Percentiles rank a stretch among this genome's conserved stretches.
phyloP scores from a whole-genome alignment of 2,888 invertebrate species.

The Spisula solida region DNA sequence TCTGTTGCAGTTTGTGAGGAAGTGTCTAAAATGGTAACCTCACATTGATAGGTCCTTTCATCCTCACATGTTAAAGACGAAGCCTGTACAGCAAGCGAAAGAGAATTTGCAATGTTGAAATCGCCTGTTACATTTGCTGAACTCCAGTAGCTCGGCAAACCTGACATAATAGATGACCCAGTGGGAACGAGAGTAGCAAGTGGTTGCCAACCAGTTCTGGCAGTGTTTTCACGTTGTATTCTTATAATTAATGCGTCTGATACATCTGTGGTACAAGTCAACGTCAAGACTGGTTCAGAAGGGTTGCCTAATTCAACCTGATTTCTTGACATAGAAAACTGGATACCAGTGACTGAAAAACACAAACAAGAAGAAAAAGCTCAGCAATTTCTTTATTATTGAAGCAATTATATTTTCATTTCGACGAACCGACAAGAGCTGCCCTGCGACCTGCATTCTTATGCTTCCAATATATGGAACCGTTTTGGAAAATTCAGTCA shows the following conservation, averaged over 20 bases:
- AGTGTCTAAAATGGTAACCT: neutral
- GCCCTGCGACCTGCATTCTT: no score
- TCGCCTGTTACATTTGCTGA: neutral
- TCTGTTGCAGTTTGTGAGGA: neutral
- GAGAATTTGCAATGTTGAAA: no score
- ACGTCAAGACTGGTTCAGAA: neutral
- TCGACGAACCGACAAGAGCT: no score
- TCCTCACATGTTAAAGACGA: neutral
- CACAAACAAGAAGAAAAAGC: neutral
- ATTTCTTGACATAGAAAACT: neutral
- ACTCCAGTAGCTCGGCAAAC: no score
- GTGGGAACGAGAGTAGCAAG: neutral
- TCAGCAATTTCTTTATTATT: neutral
- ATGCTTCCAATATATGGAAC: no score
- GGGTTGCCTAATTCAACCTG: neutral
- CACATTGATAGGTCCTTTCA: conserved; percentile 35
- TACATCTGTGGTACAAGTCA: neutral
- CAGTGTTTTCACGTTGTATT: neutral
- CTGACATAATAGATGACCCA: no score
- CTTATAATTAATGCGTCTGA: neutral
- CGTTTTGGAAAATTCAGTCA: no score
- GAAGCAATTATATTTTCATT: neutral
- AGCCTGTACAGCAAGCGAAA: neutral
- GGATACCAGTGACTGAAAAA: conserved; percentile 31
- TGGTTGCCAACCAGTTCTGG: neutral